Base-by-base conservation (phyloP, 1,140 invertebrate genomes). In the Bombus polaris region DNA sequence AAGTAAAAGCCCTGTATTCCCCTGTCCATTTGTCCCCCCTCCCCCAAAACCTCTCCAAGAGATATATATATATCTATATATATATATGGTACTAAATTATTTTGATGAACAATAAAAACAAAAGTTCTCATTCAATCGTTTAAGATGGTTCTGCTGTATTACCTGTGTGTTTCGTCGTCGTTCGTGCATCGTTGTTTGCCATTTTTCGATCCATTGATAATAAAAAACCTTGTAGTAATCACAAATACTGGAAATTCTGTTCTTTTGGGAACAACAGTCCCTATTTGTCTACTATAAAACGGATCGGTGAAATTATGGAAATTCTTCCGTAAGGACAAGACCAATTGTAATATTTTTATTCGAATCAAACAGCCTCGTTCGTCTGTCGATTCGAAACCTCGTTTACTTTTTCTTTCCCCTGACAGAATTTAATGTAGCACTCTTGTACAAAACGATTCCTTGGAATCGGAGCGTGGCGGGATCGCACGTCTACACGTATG, bases 21-120 rank as follows among this genome's bases (percentile, higher is more conserved):
- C 71, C 32, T 32, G 66, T 28, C 59, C 73, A 71, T 68, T 80
- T n/a, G 53, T 65, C 37, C 53, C 62, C 35, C n/a, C 66, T 3
- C 37, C 37, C 37, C 37, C 4, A 39, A 39, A 18, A 25, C 9
- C 32, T 39, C 44, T 37, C 74, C 68, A 84, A 93, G 25, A 78
- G n/a, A 76, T 13, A 9, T 10, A 15, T 47, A 44, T 4, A 44
- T 44, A 44, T 13, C 3, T 5, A 44, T 0, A 44, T 15, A 44
- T 15, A 44, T 47, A 47, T 93, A 92, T 94, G 92, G 93, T 93
- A 94, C 91, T 93, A 91, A 94, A 94, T 93, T 94, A 93, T 93
- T 93, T 94, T 94, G 90, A 87, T 93, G 91, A 93, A 92, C 87
- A 93, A 94, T 92, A 92, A 79, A 84, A 94, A 94, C 57, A 73